Evolutionary conservation across 2,113 vertebrate species (phyloP).

Genomic region (Corythaixoides concolor): DNA sequence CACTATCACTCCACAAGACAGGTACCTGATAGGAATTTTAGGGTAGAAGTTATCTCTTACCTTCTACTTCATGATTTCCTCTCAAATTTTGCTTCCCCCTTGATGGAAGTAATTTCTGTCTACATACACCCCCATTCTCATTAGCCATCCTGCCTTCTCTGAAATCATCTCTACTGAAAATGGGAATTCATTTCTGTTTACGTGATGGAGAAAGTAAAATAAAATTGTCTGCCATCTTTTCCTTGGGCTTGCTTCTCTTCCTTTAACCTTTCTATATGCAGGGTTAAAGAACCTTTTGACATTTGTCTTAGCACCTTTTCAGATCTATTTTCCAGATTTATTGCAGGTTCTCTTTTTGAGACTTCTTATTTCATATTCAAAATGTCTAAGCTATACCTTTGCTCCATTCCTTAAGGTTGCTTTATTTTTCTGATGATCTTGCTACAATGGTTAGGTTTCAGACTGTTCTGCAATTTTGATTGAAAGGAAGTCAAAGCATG

Average conservation of each 20-base stretch:
- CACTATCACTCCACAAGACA: not conserved
- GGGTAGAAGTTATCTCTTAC: not conserved
- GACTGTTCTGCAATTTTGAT: rapidly evolving
- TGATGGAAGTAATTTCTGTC: not conserved
- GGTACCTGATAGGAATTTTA: not conserved
- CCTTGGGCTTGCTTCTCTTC: not conserved
- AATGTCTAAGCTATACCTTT: not conserved
- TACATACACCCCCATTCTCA: not conserved
- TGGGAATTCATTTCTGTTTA: not conserved
- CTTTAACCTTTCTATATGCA: not conserved
- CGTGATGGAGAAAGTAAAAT: not conserved
- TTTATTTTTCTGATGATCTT: not conserved
- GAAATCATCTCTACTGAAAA: not conserved
- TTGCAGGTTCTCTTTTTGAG: not conserved
- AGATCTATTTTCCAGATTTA: not conserved
- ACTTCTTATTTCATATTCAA: not conserved
- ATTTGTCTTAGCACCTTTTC: not conserved
- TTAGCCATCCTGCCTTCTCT: not conserved
- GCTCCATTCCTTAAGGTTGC: not conserved
- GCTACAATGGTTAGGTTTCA: not conserved
- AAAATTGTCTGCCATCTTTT: not conserved
- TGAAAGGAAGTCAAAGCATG: not conserved
- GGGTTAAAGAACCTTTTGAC: not conserved
- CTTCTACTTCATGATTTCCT: not conserved
- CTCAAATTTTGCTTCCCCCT: not conserved